Evolutionary conservation across 2,888 invertebrate species (phyloP).

Genomic region (Meandrusa payeni): DNA sequence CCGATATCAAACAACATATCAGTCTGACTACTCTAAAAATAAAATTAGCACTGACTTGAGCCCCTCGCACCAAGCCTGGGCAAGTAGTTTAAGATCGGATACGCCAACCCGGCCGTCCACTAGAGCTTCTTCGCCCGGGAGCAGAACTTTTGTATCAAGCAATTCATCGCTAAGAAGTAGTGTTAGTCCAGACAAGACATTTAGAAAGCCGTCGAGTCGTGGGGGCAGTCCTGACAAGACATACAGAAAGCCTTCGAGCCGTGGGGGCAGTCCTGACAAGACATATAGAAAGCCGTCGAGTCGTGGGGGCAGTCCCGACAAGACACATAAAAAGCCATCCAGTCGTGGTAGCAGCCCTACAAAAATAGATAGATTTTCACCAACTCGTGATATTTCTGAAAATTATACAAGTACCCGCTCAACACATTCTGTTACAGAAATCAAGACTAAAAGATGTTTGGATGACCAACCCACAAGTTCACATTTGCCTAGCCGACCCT

Average conservation of each 20-base stretch:
- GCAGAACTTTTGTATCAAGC: slow-evolving; percentile 75
- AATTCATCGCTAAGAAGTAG: slow-evolving; percentile 78
- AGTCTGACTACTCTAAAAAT: slow-evolving; percentile 78
- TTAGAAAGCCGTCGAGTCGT: slow-evolving; percentile 55
- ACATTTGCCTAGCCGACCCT: slow-evolving; percentile 46
- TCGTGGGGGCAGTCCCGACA: slow-evolving; percentile 69
- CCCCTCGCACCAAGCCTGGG: slow-evolving; percentile 89
- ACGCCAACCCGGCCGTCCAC: slow-evolving; percentile 77
- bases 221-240: slow-evolving; percentile 49
- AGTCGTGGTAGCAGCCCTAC: slow-evolving; percentile 58
- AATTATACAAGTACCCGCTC: slow-evolving; percentile 51
- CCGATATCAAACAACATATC: slow-evolving; percentile 82
- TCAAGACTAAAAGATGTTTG: slow-evolving; percentile 43
- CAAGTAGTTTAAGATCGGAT: slow-evolving; percentile 84
- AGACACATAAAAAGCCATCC: slow-evolving; percentile 49
- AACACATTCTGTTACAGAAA: slow-evolving; percentile 47
- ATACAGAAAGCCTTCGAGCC: slow-evolving; percentile 58
- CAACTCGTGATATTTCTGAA: slow-evolving; percentile 50
- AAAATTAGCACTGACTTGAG: slow-evolving; percentile 84
- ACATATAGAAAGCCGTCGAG: slow-evolving; percentile 51
- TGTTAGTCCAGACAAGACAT: slow-evolving; percentile 69
- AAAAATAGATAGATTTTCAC: slow-evolving; percentile 55
- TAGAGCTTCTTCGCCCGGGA: slow-evolving; percentile 79
- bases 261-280: slow-evolving; percentile 53
- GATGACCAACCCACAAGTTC: slow-evolving; percentile 48